Evolutionary conservation across 1,140 invertebrate species (phyloP), one percentile per base, ranked within the genome.

Genomic region (Drosophila melanica): DNA sequence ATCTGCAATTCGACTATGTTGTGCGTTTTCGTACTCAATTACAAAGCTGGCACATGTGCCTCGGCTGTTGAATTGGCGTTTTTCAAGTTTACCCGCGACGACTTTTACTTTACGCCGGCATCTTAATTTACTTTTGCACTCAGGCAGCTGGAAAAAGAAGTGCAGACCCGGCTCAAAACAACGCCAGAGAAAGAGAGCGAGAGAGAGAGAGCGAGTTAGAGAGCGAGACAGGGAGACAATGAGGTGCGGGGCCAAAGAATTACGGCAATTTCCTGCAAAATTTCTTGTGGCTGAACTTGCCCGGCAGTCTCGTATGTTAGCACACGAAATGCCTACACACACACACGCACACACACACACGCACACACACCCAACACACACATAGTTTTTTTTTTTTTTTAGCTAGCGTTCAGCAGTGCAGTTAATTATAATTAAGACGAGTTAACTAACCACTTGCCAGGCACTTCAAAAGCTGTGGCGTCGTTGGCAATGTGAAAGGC

Each of bases 361-460:
- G n/a, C 18, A 6, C 44, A n/a, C 4, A 23, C 18, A 23, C 18
- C 11, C 10, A 5, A 12, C 27, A 51, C 27, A 33, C 48, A 35
- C 20, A 51, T 16, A 30, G 6, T 6, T n/a, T n/a, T n/a, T n/a
- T n/a, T n/a, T 6, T n/a, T 59, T 59, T 45, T 64, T 11, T 39
- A 39, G 53, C 37, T 39, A 63, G 35, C 62, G 55, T 42, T 65
- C 78, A 81, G 57, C 69, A 84, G 86, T 77, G 77, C 80, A 91
- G 90, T 91, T 91, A 91, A 91, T 91, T 91, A 91, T 90, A 91
- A 91, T 91, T 91, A 91, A 90, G 90, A 75, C 82, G 60, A 89
- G 90, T 85, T 91, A 90, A 91, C 86, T 90, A 80, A 89, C 79
- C 84, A 89, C 85, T 89, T 89, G 79, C 65, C 68, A 64, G 60